These are phyloP conservation scores for Gallinago nigripennis DNA, from an alignment of 2,797 vertebrate species.

Conservation along the genomic window DNA sequence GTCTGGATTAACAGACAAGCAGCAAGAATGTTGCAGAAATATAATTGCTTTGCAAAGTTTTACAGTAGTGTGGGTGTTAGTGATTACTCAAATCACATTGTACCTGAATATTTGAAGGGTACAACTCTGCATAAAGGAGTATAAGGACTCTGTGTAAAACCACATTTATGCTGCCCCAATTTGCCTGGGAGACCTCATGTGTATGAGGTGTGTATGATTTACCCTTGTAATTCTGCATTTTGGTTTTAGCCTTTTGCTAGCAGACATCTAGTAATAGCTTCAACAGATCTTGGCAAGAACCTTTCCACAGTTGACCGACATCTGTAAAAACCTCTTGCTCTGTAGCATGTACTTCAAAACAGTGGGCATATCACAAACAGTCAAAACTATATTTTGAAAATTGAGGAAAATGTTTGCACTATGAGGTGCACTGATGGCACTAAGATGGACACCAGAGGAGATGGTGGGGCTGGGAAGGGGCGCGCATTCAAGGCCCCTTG, in stretches of 20 bases:
- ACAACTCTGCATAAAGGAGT: not conserved
- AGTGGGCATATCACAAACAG: not conserved
- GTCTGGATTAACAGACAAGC: not conserved
- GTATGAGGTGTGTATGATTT: not conserved
- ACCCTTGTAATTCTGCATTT: not conserved
- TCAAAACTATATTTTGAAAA: not conserved
- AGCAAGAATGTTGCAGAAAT: not conserved
- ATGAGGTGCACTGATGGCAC: not conserved
- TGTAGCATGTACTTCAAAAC: not conserved
- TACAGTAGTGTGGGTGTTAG: not conserved
- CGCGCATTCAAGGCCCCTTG: rapidly evolving
- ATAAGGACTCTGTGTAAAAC: not conserved
- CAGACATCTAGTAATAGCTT: not conserved
- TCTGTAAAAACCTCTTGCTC: not conserved
- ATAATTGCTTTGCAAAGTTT: not conserved
- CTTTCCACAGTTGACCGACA: not conserved
- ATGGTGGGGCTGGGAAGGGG: not conserved
- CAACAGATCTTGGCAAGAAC: not conserved
- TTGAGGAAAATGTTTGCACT: not conserved
- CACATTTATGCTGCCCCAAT: rapidly evolving
- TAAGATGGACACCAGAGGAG: not conserved
- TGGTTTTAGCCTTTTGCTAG: not conserved
- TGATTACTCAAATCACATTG: not conserved
- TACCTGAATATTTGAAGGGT: not conserved
- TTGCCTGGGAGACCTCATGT: not conserved